These are phyloP conservation scores for Lagodon rhomboides DNA, from an alignment of 2,797 vertebrate species.

Conservation along the genomic window DNA sequence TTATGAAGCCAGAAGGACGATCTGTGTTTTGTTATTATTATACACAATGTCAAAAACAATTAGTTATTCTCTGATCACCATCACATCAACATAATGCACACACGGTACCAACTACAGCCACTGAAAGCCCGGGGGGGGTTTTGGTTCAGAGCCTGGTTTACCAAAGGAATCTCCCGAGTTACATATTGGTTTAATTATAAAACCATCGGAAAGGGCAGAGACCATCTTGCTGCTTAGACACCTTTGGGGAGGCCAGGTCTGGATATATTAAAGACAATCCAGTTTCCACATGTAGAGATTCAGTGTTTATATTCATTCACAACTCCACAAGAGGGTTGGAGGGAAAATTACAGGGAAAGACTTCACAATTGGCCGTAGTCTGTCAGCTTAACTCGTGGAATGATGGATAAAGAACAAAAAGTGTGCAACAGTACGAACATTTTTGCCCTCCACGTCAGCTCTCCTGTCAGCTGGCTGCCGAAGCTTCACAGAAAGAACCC, in stretches of 20 bases:
- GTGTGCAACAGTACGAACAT: constrained; percentile 7
- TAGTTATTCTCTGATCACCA: constrained; percentile 72
- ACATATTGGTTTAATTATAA: constrained; percentile 16
- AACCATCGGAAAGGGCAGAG: constrained; percentile 15
- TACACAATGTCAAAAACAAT: constrained; percentile 81
- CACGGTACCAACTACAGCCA: constrained; percentile 76
- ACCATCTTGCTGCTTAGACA: constrained; percentile 10
- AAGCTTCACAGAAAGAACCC: not conserved
- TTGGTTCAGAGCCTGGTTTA: constrained; percentile 45
- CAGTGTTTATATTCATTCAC: constrained; percentile 39
- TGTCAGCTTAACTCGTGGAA: constrained; percentile 51
- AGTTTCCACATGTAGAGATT: constrained; percentile 12
- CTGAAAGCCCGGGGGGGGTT: constrained; percentile 64
- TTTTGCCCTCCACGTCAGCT: not conserved
- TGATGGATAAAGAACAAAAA: constrained; percentile 37
- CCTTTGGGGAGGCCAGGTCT: constrained; percentile 46
- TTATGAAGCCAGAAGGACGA: constrained; percentile 75
- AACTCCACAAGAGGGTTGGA: constrained; percentile 25
- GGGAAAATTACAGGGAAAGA: constrained; percentile 20
- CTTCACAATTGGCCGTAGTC: constrained; percentile 49
- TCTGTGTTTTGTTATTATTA: constrained; percentile 63
- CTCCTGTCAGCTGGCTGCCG: not conserved
- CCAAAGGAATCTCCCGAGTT: constrained; percentile 26
- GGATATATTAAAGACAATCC: constrained; percentile 22
- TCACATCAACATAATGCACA: constrained; percentile 82